A percentile compares a stretch with the other conserved stretches of the same genome.
phyloP scores from a whole-genome alignment of 2,113 vertebrate genomes.

The Sigmodon hispidus region DNA sequence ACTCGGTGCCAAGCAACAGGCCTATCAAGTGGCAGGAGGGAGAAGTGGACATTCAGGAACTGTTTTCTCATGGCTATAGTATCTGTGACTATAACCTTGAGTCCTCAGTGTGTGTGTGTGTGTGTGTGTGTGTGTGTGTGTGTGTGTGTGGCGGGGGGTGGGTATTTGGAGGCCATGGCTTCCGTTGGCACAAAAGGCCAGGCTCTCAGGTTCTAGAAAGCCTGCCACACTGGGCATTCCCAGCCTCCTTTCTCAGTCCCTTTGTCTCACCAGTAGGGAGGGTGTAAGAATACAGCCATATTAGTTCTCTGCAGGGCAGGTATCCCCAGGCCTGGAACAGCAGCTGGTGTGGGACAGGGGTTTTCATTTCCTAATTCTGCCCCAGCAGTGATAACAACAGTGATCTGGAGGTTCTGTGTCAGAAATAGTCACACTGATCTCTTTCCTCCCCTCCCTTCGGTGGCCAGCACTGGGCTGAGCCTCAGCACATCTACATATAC shows the following conservation, averaged over 20 bases:
- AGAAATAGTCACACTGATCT: neutral
- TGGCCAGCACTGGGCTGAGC: neutral
- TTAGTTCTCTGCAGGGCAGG: neutral
- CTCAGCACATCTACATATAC: neutral
- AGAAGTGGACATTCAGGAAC: neutral
- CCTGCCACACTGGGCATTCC: neutral
- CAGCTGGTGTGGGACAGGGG: neutral
- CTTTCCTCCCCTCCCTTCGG: neutral
- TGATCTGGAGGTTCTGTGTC: neutral
- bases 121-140: too few species aligned
- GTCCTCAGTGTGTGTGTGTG: too few species aligned
- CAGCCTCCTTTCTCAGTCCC: neutral
- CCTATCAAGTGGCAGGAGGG: neutral
- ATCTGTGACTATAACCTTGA: neutral
- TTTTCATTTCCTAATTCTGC: neutral
- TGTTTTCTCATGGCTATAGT: neutral
- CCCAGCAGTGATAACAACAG: neutral
- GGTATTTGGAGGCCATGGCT: neutral
- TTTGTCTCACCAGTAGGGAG: neutral
- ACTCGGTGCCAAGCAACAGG: neutral
- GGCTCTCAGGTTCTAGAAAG: constrained; percentile 11
- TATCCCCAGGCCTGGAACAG: neutral
- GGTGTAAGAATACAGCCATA: neutral
- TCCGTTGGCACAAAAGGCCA: neutral
- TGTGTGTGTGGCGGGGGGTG: too few species aligned